Percentiles rank a stretch among this genome's conserved stretches.
phyloP scores from a whole-genome alignment of 1,140 invertebrate genomes.

The Ericerus pela region DNA sequence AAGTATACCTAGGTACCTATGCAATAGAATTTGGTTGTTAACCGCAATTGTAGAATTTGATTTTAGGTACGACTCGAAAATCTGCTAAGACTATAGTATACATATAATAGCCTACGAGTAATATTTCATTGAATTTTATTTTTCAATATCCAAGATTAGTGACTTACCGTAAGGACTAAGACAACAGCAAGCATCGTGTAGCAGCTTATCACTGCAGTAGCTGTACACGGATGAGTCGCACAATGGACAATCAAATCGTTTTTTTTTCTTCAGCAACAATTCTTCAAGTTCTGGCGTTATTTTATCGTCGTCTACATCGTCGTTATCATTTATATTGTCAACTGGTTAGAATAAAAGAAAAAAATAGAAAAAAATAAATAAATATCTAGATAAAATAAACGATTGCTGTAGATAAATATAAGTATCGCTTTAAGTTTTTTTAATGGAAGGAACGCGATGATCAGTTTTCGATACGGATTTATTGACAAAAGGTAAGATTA shows the following conservation, averaged over 20 bases:
- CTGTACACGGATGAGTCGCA: slow-evolving; percentile 59
- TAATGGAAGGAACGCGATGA: neutral
- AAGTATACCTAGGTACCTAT: no score
- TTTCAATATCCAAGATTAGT: no score
- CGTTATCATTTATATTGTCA: slow-evolving; percentile 5
- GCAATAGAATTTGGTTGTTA: no score
- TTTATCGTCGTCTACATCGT: slow-evolving; percentile 8
- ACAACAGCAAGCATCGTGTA: slow-evolving; percentile 60
- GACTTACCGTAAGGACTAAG: slow-evolving; percentile 37
- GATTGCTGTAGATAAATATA: neutral
- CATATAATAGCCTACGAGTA: no score
- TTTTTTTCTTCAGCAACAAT: slow-evolving; percentile 1
- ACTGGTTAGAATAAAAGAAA: neutral
- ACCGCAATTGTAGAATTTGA: no score
- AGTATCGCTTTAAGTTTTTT: neutral
- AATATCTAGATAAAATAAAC: neutral
- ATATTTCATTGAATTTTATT: no score
- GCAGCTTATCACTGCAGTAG: slow-evolving; percentile 53
- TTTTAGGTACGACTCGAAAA: no score
- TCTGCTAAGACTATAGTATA: no score
- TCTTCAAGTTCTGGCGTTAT: slow-evolving; percentile 8
- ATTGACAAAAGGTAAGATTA: no score
- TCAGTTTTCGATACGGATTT: no score
- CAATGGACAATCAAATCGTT: slow-evolving; percentile 38
- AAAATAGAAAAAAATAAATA: slow-evolving; percentile 1